Base-by-base conservation (phyloP, 2,888 invertebrate species). In the Perithous albicinctus region DNA sequence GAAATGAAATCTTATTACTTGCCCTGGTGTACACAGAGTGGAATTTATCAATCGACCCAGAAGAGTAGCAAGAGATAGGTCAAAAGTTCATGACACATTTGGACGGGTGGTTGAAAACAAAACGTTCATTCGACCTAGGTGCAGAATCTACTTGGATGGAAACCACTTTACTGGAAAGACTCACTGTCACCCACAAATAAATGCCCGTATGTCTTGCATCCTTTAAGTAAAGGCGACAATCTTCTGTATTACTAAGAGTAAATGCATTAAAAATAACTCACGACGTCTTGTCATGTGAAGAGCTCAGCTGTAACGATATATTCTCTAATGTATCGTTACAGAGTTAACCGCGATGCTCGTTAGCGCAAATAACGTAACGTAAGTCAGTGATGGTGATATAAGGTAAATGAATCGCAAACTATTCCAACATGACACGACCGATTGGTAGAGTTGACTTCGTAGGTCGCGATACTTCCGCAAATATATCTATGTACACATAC, bases 71-170 rank as follows among this genome's bases (percentile, higher is more conserved):
- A 0, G 6, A 54, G 66, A 51, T 63, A 20, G 82, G 82, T 82
- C 82, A 79, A 79, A 51, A 79, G 82, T 82, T 82, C 82, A 76
- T 54, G 79, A 73, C 29, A 29, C 54, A 67, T 76, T 69, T 63
- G 20, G 66, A 43, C 32, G 41, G 26, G 67, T 56, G 1, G 61
- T 66, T 15, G 41, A 78, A 70, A 59, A 75, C 78, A 32, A 35
- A 78, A 74, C 29, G 56, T 69, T 12, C 38, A 69, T 38, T 48
- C 67, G 67, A 66, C 51, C 51, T 23, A 20, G 15, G 15, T 23
- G 38, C 51, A 35, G 23, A 38, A n/a, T 20, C 26, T 15, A n/a
- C 23, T 35, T 35, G 12, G 35, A 8, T 15, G 29, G 38, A 56
- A 38, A 20, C 15, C 8, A 18, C 26, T 41, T 41, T 20, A 56